Evolutionary conservation across 2,888 invertebrate species (phyloP), one percentile per base, ranked within the genome.

Genomic region (Drosophila tanythrix): DNA sequence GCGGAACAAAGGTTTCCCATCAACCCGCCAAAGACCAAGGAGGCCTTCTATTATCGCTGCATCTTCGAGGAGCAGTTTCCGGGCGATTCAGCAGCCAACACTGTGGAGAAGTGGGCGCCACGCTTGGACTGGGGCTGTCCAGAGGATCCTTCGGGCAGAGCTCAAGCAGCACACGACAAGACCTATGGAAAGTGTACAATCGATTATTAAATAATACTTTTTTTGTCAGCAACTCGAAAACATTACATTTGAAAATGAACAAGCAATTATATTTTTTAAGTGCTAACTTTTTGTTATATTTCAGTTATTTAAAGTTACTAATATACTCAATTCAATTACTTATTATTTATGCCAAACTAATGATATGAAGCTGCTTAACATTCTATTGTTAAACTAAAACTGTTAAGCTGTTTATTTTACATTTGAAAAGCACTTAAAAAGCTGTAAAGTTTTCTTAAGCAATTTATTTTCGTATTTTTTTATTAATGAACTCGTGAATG

Each of bases 1-100:
- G 94, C 94, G 0, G 70, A 89, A 15, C 85, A 93, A 27, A 93
- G 94, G 29, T 97, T 95, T 89, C 94, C 95, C 51, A 96, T 96
- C 71, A 94, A 96, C 71, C 95, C 96, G 29, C 97, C 97, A 4
- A 95, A 94, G 61, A 96, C 96, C 0, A 95, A 95, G 75, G 97
- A 97, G 91, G 95, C 97, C 0, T 95, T 95, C 82, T 97, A 97
- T 90, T 97, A 97, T 90, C 83, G 92, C 27, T 73, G 81, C 62
- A 80, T 92, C 59, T 92, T 92, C 58, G 89, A 91, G 52, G 88
- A 91, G 56, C 70, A 90, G 10, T 92, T 89, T 62, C 90, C 92
- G 0, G 90, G 91, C 15, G 70, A 90, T 13, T 71, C 82, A 21
- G 89, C 88, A 10, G 89, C 91, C 1, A 68, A 48, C 35, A 92